These are phyloP conservation scores for Raja brachyura DNA, from an alignment of 2,113 vertebrate genomes.

Conservation along the genomic window DNA sequence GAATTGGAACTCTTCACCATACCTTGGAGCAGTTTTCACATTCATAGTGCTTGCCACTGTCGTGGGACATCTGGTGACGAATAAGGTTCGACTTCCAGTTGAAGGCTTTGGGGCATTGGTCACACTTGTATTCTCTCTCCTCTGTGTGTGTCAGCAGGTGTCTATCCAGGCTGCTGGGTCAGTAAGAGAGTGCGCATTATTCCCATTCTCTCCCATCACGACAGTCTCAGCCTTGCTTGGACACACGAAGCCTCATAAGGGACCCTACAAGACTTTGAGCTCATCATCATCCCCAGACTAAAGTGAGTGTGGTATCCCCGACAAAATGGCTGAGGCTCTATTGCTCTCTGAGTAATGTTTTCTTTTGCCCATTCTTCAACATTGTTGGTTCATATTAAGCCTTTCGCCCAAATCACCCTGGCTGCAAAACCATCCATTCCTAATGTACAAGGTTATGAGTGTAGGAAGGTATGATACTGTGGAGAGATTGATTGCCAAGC, in stretches of 20 bases:
- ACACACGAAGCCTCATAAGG: not conserved
- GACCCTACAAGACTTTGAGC: not conserved
- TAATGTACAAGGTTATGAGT: not conserved
- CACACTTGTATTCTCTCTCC: slow-evolving; percentile 89
- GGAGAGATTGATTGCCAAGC: not conserved
- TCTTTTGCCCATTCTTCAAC: not conserved
- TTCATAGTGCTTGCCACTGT: slow-evolving; percentile 76
- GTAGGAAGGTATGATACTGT: not conserved
- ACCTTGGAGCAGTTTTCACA: slow-evolving; percentile 81
- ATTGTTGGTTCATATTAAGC: not conserved
- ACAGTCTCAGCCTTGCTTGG: not conserved
- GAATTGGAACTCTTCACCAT: slow-evolving; percentile 59
- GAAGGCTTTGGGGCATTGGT: slow-evolving; percentile 79
- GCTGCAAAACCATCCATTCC: not conserved
- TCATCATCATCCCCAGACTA: slow-evolving; percentile 1
- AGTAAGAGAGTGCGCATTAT: slow-evolving; percentile 46
- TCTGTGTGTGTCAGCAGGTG: slow-evolving; percentile 87
- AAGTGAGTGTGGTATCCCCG: not conserved
- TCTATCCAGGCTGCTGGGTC: slow-evolving; percentile 78
- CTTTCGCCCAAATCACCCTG: not conserved
- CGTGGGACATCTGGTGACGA: slow-evolving; percentile 75
- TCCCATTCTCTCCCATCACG: not conserved
- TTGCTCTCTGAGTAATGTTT: not conserved
- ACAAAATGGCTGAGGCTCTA: not conserved
- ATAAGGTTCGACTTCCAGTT: slow-evolving; percentile 80